A percentile compares a stretch with the other conserved stretches of the same genome.
These are phyloP conservation scores for Epizoanthus illoricatus DNA, from an alignment of 92 coral and sea anemone genomes.

Conservation along the genomic window DNA sequence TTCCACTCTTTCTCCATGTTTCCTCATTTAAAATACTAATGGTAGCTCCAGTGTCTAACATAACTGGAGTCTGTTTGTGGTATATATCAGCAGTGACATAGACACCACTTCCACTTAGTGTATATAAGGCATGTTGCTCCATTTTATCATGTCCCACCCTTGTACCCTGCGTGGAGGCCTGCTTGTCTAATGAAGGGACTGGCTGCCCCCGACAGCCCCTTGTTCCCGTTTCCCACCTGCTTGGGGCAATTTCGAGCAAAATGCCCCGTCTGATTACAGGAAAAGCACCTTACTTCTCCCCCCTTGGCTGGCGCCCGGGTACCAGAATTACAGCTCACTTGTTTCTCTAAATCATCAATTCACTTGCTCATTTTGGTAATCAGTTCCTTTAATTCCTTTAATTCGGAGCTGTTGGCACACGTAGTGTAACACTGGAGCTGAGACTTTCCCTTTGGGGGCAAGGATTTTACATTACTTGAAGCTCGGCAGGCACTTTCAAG, in stretches of 20 bases:
- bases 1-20: slow-evolving; percentile 53
- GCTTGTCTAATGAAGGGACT: slow-evolving; percentile 39
- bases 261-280: slow-evolving; percentile 37
- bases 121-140: slow-evolving; percentile 7
- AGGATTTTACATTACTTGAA: slow-evolving; percentile 29
- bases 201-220: slow-evolving; percentile 57
- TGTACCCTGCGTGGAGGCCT: slow-evolving; percentile 44
- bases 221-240: slow-evolving; percentile 27
- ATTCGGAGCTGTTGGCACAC: slow-evolving; percentile 10
- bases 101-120: slow-evolving; percentile 41
- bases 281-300: slow-evolving; percentile 20
- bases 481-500: slow-evolving; percentile 40
- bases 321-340: background rate
- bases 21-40: slow-evolving; percentile 38
- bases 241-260: slow-evolving; percentile 48
- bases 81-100: slow-evolving; percentile 40
- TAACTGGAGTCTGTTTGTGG: slow-evolving; percentile 42
- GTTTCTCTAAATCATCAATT: slow-evolving; percentile 23
- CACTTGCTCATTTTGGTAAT: slow-evolving; percentile 23
- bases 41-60: slow-evolving; percentile 52
- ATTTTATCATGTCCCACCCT: slow-evolving; percentile 22
- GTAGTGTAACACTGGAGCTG: slow-evolving; percentile 16
- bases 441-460: slow-evolving; percentile 29
- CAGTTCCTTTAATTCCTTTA: slow-evolving; percentile 27
- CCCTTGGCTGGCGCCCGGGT: background rate